These are phyloP conservation scores for Aspidiotus rigidus DNA, from an alignment of 2,888 invertebrate species.

Conservation along the genomic window DNA sequence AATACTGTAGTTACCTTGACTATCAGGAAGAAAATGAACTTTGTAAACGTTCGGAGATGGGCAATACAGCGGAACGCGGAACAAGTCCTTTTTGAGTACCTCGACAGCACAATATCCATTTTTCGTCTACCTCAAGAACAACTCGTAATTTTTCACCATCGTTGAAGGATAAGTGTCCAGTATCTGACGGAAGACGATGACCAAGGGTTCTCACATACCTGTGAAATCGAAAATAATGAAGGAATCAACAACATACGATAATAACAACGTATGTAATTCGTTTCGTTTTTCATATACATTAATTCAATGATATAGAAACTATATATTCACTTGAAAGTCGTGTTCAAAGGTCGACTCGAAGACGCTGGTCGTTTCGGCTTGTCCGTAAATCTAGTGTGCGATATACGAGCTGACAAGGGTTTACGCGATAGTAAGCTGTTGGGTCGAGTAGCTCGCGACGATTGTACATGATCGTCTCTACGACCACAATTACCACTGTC, in stretches of 20 bases:
- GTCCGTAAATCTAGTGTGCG: not conserved
- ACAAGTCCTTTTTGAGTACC: conserved; percentile 69
- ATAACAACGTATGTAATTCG: too few relatives aligned
- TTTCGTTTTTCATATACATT: too few relatives aligned
- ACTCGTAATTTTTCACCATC: conserved; percentile 65
- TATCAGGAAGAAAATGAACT: conserved; percentile 11
- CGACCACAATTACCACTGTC: conserved; percentile 49
- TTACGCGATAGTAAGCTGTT: conserved; percentile 56
- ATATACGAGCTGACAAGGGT: too few relatives aligned
- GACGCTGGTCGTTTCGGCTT: conserved; percentile 17
- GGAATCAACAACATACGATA: too few relatives aligned
- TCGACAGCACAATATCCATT: conserved; percentile 64
- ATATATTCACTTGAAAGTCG: conserved; percentile 1
- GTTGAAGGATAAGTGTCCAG: conserved; percentile 66
- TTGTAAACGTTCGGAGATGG: conserved; percentile 31
- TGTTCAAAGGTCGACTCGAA: conserved; percentile 14
- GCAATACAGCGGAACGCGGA: conserved; percentile 56
- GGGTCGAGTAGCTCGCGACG: conserved; percentile 47
- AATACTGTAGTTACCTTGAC: too few relatives aligned
- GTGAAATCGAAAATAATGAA: conserved; percentile 40
- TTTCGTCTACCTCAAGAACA: conserved; percentile 65
- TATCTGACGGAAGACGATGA: conserved; percentile 65
- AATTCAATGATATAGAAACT: too few relatives aligned
- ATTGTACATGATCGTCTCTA: conserved; percentile 50
- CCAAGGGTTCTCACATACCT: conserved; percentile 64